Evolutionary conservation across 2,797 vertebrate genomes (phyloP).

Genomic region (Sciurus carolinensis): DNA sequence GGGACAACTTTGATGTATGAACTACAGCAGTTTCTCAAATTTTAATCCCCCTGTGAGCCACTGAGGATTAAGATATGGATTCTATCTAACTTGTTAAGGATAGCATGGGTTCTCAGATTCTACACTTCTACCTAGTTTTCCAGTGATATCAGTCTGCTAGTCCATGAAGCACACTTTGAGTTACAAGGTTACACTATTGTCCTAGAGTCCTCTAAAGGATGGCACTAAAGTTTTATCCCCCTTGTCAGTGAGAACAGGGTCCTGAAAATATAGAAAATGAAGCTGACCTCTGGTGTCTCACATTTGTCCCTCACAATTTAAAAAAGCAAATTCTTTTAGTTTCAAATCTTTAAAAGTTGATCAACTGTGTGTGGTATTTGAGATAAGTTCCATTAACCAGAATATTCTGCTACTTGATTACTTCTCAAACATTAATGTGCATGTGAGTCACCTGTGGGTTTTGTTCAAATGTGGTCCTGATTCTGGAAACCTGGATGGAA

Average conservation of each 20-base stretch:
- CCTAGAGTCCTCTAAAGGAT: not conserved
- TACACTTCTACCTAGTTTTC: not conserved
- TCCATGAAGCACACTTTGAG: not conserved
- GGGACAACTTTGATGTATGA: not conserved
- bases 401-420: not conserved
- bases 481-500: not conserved
- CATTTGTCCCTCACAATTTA: not conserved
- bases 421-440: not conserved
- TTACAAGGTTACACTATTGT: not conserved
- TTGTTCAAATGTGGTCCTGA: not conserved
- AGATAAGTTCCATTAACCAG: not conserved
- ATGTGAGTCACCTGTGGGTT: not conserved
- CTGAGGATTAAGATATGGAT: not conserved
- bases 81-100: not conserved
- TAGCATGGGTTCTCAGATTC: not conserved
- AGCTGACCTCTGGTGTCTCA: not conserved
- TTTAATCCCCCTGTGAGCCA: not conserved
- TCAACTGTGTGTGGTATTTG: not conserved
- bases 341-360: constrained; percentile 31
- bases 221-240: not conserved
- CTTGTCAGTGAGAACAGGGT: not conserved
- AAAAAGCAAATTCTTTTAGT: not conserved
- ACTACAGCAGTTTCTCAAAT: not conserved
- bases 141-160: not conserved
- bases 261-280: not conserved